Base-by-base conservation (phyloP, 2,797 vertebrate species). In the Sebastes oblongus region DNA sequence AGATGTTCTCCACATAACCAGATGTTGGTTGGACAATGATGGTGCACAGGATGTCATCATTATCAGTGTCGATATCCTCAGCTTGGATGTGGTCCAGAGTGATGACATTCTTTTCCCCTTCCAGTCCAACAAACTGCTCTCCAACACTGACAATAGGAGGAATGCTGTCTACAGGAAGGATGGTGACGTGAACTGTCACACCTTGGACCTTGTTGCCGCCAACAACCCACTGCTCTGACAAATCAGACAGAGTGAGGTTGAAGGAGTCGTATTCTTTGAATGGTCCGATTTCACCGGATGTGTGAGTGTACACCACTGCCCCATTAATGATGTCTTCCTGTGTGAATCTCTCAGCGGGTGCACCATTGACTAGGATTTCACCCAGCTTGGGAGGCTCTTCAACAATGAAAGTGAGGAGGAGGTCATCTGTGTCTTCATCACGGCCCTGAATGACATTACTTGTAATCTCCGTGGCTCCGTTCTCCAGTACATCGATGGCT, bases 1-100 rank as follows among this genome's bases (percentile, higher is more conserved):
- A 96, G 66, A 96, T 95, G 71, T 97, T 98, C 89, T 98, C 97
- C 66, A 98, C 93, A 76, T 98, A 98, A 20, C 97, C 97, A 77
- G 95, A 97, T 55, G 93, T 94, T 79, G 96, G 94, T 80, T 98
- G 97, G 61, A 95, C 91, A 7, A 96, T 96, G 52, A 98, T 94
- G 52, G 95, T 97, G 87, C 97, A 98, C 27, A 97, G 84, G 67
- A 98, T 95, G 54, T 97, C 95, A 50, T 97, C 96, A 34, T 92
- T 95, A 68, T 95, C 92, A 25, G 96, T 97, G 91, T 97, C 97
- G 27, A 95, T 67, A 46, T 98, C 97, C 85, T 96, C 95, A 27
- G 94, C 92, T 86, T 95, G 93, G 84, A 98, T 95, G 76, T 98
- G 95, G 20, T 94, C 84, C 27, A 94, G 75, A 16, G 95, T 96